phyloP scores from a whole-genome alignment of 2,113 vertebrate genomes.

The Scytalopus superciliaris region DNA sequence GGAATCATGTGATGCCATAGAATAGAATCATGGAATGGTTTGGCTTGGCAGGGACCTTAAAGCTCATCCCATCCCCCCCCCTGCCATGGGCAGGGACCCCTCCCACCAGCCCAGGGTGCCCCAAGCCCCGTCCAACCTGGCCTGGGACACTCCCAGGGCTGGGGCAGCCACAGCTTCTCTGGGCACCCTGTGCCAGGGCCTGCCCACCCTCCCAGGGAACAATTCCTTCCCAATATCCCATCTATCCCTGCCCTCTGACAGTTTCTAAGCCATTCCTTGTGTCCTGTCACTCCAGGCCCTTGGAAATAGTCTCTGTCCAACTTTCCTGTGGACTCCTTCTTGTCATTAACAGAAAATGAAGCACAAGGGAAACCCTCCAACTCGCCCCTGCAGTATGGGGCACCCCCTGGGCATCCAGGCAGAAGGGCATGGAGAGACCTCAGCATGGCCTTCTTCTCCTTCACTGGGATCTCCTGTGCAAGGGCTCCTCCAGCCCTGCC shows the following conservation, averaged over 20 bases:
- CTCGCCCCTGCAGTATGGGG: background rate
- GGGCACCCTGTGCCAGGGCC: background rate
- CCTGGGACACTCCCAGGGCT: background rate
- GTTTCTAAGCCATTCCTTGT: background rate
- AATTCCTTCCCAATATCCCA: background rate
- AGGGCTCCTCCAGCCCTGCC: background rate
- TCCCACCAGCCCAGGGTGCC: background rate
- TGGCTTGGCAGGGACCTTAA: too few relatives aligned
- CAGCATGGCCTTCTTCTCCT: background rate
- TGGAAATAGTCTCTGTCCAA: background rate
- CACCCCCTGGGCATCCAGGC: background rate
- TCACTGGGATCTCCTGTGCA: too few relatives aligned
- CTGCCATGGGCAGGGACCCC: background rate
- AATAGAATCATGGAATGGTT: background rate
- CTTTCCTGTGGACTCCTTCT: background rate
- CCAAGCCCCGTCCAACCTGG: background rate
- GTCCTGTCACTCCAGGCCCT: background rate
- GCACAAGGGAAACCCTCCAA: background rate
- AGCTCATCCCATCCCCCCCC: background rate
- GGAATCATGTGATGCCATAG: background rate
- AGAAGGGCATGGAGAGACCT: background rate
- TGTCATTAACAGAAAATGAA: background rate
- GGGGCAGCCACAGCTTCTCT: background rate
- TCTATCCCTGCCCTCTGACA: background rate
- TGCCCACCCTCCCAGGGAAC: background rate